Percentiles rank a stretch among this genome's conserved stretches.
These are phyloP conservation scores for Cyanoramphus novaezelandiae DNA, from an alignment of 2,113 vertebrate species.

Conservation along the genomic window DNA sequence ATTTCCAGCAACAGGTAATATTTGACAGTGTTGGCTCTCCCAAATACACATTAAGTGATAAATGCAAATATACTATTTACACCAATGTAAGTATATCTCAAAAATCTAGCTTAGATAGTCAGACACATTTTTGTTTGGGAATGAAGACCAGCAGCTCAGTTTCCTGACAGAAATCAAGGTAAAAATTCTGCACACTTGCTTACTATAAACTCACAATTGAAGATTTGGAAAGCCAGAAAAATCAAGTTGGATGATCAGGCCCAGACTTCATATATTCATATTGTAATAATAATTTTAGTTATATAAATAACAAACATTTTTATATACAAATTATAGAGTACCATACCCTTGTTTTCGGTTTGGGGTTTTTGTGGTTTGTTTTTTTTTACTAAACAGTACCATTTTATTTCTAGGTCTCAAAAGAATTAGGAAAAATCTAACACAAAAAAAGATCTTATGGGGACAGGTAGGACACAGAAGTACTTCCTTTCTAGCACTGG, in stretches of 20 bases:
- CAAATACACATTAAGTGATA: background rate
- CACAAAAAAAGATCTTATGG: background rate
- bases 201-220: background rate
- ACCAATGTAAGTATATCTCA: fast-evolving
- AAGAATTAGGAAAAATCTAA: background rate
- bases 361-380: background rate
- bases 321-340: background rate
- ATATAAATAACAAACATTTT: background rate
- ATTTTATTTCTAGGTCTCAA: background rate
- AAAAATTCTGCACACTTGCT: fast-evolving
- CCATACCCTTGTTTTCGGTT: background rate
- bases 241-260: background rate
- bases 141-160: background rate
- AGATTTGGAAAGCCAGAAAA: background rate
- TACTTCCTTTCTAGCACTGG: background rate
- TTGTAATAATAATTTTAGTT: background rate
- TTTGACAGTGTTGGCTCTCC: background rate
- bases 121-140: background rate
- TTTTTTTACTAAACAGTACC: background rate
- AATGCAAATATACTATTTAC: background rate
- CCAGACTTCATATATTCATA: background rate
- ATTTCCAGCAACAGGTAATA: background rate
- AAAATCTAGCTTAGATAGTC: background rate
- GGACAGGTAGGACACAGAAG: background rate
- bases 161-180: background rate